Evolutionary conservation across 1,140 invertebrate genomes (phyloP), one percentile per base, ranked within the genome.

Genomic region (Drosophila sturtevanti): DNA sequence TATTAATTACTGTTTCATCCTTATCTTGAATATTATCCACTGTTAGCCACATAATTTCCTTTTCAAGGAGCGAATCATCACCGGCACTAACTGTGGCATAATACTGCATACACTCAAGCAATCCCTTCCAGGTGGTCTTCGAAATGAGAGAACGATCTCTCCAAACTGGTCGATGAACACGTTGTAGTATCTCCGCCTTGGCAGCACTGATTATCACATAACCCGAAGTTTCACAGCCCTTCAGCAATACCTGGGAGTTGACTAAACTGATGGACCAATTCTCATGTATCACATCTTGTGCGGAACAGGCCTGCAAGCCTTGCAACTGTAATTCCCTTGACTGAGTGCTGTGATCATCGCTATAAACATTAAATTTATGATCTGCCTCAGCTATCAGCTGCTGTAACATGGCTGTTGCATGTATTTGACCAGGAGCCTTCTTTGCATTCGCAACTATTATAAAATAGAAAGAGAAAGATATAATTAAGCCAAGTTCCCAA

Each of bases 71-170:
- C 11, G 95, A 95, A 92, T 97, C 96, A 38, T 96, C 95, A 11
- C 96, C 96, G 37, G 96, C 96, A 91, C 96, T 97, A 24, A 99
- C 98, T 27, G 98, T 99, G 1, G 98, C 98, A 93, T 99, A 99
- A 93, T 99, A 99, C 94, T 99, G 98, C 98, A 99, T 99, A 92
- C 98, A 98, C 91, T 99, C 97, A 1, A 99, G 93, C 62, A 96
- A 95, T 7, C 98, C 98, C 55, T 97, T 95, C 98, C 98, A 99
- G 0, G 98, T 98, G 1, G 97, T 97, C 93, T 99, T 99, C 9
- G 97, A 96, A 12, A 98, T 96, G 0, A 98, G 93, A 14, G 97
- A 97, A 69, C 96, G 93, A 80, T 98, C 95, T 63, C 96, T 95
- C 98, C 98, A 99, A 1, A 98, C 96, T 1, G 98, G 97, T n/a